phyloP scores from a whole-genome alignment of 1,140 invertebrate genomes.

The Tachypleus tridentatus region DNA sequence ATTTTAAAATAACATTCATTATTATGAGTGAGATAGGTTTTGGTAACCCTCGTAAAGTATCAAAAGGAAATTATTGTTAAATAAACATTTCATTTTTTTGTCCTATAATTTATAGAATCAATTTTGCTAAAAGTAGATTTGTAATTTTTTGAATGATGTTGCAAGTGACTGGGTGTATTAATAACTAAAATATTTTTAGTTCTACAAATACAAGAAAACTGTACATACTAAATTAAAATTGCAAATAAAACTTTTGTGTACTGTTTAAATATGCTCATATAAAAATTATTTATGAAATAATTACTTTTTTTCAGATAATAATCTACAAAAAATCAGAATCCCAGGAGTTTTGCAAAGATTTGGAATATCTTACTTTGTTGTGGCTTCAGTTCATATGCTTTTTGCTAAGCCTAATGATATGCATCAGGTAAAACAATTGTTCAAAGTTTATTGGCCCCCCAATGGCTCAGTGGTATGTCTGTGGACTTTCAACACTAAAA shows the following conservation, averaged over 20 bases:
- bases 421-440: conserved; percentile 36
- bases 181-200: background rate
- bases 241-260: background rate
- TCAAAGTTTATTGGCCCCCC: no score
- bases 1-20: no score
- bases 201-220: background rate
- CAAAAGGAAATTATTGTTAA: no score
- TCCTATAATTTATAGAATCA: no score
- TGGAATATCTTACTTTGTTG: conserved; percentile 63
- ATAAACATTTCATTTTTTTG: no score
- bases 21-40: no score
- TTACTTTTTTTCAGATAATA: conserved; percentile 28
- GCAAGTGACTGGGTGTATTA: background rate
- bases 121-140: no score
- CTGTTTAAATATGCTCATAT: conserved; percentile 26
- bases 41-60: no score
- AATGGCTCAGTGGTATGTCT: no score
- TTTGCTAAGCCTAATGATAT: conserved; percentile 26
- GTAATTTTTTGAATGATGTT: no score
- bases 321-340: conserved; percentile 41
- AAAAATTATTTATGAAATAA: background rate
- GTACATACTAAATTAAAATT: conserved; percentile 5
- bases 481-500: no score
- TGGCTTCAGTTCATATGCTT: conserved; percentile 40
- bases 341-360: conserved; percentile 76